Evolutionary conservation across 2,888 invertebrate genomes (phyloP).

Genomic region (Agrochola lota): DNA sequence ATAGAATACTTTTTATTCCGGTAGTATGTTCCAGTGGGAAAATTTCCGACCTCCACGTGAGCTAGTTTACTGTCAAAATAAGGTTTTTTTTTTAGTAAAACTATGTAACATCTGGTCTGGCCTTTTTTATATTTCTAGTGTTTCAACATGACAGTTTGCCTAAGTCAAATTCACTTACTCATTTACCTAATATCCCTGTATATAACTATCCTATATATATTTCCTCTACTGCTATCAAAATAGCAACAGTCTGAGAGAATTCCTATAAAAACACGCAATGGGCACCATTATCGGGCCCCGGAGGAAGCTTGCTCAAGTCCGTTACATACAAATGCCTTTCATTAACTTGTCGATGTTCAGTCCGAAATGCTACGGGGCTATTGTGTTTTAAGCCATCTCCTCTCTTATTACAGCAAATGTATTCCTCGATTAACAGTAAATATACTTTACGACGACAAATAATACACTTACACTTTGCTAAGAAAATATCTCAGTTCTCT

Average conservation of each 20-base stretch:
- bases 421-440: slow-evolving; percentile 68
- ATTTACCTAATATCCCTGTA: not conserved
- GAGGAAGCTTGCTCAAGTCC: slow-evolving; percentile 87
- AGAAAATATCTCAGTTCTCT: slow-evolving; percentile 50
- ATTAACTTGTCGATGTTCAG: slow-evolving; percentile 87
- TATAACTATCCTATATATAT: slow-evolving; percentile 23
- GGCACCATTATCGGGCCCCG: slow-evolving; percentile 79
- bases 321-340: slow-evolving; percentile 90
- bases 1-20: too few relatives aligned
- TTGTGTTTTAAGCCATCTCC: slow-evolving; percentile 81
- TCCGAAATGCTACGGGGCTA: slow-evolving; percentile 80
- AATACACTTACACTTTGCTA: slow-evolving; percentile 45
- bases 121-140: not conserved
- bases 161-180: not conserved
- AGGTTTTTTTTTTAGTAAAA: not conserved
- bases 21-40: too few relatives aligned
- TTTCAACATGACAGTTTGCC: not conserved
- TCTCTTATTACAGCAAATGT: slow-evolving; percentile 70
- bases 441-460: slow-evolving; percentile 64
- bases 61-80: not conserved
- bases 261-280: slow-evolving; percentile 79
- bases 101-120: too few relatives aligned
- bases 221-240: slow-evolving; percentile 38
- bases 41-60: too few relatives aligned
- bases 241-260: slow-evolving; percentile 61